These are phyloP conservation scores for Atta texana DNA, from an alignment of 1,140 invertebrate species.

Conservation along the genomic window DNA sequence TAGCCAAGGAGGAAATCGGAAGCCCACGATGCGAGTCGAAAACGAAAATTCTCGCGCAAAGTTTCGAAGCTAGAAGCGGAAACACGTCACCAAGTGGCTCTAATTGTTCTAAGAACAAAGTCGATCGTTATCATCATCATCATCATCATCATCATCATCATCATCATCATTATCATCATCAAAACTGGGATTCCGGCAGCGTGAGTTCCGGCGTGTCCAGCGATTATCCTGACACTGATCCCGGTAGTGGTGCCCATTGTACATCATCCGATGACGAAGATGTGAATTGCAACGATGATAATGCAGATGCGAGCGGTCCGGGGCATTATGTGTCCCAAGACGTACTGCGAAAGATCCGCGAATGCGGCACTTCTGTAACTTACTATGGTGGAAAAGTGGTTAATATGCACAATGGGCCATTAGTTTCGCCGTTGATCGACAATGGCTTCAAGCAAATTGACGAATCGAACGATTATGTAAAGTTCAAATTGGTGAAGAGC, in stretches of 20 bases:
- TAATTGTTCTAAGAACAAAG: slow-evolving; percentile 76
- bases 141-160: slow-evolving; percentile 62
- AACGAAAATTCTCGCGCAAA: slow-evolving; percentile 82
- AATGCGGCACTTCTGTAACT: slow-evolving; percentile 94
- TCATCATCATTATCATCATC: slow-evolving; percentile 74
- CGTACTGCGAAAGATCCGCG: slow-evolving; percentile 94
- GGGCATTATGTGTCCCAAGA: slow-evolving; percentile 91
- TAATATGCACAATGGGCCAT: slow-evolving; percentile 88
- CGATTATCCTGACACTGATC: slow-evolving; percentile 86
- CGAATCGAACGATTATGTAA: slow-evolving; percentile 87
- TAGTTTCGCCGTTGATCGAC: slow-evolving; percentile 88
- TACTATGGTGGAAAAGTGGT: slow-evolving; percentile 94
- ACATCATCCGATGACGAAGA: slow-evolving; percentile 84
- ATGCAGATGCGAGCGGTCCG: slow-evolving; percentile 75
- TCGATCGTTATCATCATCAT: slow-evolving; percentile 66
- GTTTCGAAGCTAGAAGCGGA: slow-evolving; percentile 82
- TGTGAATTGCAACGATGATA: slow-evolving; percentile 76
- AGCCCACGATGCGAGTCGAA: slow-evolving; percentile 80
- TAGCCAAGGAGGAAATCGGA: slow-evolving; percentile 74
- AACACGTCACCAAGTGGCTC: slow-evolving; percentile 82
- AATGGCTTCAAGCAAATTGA: slow-evolving; percentile 88
- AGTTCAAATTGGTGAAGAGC: slow-evolving; percentile 92
- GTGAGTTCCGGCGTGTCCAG: slow-evolving; percentile 87
- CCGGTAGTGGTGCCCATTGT: slow-evolving; percentile 81
- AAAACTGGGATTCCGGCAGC: slow-evolving; percentile 86